Base-by-base conservation (phyloP, 1,140 invertebrate species). In the Ostrea denselamellosa region DNA sequence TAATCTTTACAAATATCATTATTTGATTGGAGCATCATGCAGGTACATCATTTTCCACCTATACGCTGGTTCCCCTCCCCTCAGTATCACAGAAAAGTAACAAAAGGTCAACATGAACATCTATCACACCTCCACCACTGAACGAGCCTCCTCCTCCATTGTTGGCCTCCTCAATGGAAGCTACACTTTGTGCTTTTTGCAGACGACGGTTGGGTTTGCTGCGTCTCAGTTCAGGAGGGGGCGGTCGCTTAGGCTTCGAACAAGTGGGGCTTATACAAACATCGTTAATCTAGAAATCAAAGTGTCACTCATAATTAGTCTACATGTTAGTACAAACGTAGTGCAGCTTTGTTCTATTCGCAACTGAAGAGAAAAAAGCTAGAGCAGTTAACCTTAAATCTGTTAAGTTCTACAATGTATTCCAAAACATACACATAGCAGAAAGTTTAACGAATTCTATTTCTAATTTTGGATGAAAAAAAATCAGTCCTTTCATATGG, bases 211-310 rank as follows among this genome's bases (percentile, higher is more conserved):
- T 94, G 22, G 94, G 95, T 89, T 94, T 95, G 56, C 94, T 95
- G 85, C 95, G 91, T 90, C 94, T 94, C 91, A 95, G 89, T 88
- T 95, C 94, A 44, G 94, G 93, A 81, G 91, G 91, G 25, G 91
- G 92, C 54, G 90, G 90, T 90, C 92, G 92, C 90, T 92, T 93
- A 90, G 92, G 91, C 89, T 92, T 93, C 84, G 88, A 86, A 86
- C 89, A 93, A 89, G 96, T 96, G 89, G 96, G 96, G 92, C 96
- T 96, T 91, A 96, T 95, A 95, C 96, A 97, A 95, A 97, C 96
- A 95, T 97, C 97, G 96, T 97, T 97, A 95, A 97, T 97, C 97
- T 97, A 97, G 68, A 90, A 92, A 91, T 90, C 88, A 92, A 91
- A 88, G 85, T 86, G 34, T 83, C 85, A 85, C 51, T 51, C 58